A percentile compares a stretch with the other conserved stretches of the same genome.
Evolutionary conservation across 1,140 invertebrate species (phyloP).

Genomic region (Eumaeus atala): DNA sequence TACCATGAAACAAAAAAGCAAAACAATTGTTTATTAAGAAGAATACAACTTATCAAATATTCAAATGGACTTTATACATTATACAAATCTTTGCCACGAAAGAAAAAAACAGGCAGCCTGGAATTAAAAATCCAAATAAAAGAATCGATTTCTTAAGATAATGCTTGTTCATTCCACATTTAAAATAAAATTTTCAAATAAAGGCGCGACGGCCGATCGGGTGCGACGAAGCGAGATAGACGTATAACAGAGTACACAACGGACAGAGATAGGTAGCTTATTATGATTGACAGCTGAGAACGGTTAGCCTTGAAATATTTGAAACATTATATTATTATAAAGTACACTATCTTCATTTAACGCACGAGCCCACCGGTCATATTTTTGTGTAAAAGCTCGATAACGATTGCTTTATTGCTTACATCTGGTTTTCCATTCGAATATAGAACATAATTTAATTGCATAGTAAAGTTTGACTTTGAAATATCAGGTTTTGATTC

Average conservation of each 20-base stretch:
- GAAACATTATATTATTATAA: conserved; percentile 75
- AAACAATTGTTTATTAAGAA: conserved; percentile 11
- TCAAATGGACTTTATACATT: not conserved
- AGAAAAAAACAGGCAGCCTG: conserved; percentile 58
- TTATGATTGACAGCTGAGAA: conserved; percentile 74
- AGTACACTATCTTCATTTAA: conserved; percentile 68
- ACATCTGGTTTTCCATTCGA: conserved; percentile 19
- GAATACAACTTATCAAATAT: conserved; percentile 16
- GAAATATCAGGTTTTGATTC: too few relatives aligned
- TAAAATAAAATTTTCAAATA: conserved; percentile 74
- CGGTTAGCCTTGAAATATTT: conserved; percentile 75
- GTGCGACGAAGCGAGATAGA: conserved; percentile 44
- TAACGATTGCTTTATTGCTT: conserved; percentile 31
- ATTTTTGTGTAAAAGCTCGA: conserved; percentile 27
- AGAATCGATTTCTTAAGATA: conserved; percentile 69
- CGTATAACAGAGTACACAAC: conserved; percentile 35
- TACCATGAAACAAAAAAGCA: conserved; percentile 8
- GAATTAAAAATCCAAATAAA: conserved; percentile 71
- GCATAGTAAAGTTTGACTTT: too few relatives aligned
- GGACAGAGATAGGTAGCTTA: conserved; percentile 64
- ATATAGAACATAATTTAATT: not conserved
- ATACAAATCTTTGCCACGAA: conserved; percentile 35
- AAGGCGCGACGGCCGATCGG: conserved; percentile 64
- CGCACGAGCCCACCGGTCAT: conserved; percentile 43
- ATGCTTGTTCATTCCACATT: conserved; percentile 74